Conservation (phyloP, 2,888 invertebrate genomes). For the Ferrisia virgata region DNA sequence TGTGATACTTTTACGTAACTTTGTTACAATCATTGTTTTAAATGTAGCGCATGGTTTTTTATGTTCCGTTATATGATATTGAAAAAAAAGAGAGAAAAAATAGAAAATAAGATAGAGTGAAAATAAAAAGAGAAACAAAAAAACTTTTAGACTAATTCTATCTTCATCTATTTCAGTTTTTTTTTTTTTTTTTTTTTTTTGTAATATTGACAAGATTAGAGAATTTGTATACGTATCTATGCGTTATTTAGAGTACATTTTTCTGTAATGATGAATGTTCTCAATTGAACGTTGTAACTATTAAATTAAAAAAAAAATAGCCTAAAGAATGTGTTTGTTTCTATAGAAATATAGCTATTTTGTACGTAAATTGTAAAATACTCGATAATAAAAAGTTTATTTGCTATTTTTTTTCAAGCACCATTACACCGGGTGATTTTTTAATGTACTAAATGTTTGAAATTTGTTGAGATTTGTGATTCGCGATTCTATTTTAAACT, state of each 20-base stretch:
- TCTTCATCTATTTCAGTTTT: not conserved
- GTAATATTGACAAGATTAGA: not conserved
- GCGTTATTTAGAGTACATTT: not conserved
- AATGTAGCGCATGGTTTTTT: not conserved
- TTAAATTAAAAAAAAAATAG: not conserved
- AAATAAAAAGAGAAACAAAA: not conserved
- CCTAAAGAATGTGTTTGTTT: not conserved
- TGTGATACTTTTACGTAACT: slow-evolving; percentile 36
- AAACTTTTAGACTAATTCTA: not conserved
- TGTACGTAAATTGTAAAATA: slow-evolving; percentile 9
- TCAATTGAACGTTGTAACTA: not conserved
- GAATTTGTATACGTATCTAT: not conserved
- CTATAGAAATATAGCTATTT: not conserved
- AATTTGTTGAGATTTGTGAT: no score
- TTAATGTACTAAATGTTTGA: no score
- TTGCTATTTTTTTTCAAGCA: not conserved
- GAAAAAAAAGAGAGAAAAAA: not conserved
- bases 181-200: not conserved
- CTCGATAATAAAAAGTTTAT: not conserved
- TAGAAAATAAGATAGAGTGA: no score
- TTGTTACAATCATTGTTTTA: slow-evolving; percentile 36
- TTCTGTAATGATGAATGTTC: not conserved
- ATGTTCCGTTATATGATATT: not conserved
- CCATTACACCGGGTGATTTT: no score
- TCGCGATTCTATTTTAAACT: no score